These are phyloP conservation scores for Actinostola sp. DNA, from an alignment of 92 coral and sea anemone species.

Conservation along the genomic window DNA sequence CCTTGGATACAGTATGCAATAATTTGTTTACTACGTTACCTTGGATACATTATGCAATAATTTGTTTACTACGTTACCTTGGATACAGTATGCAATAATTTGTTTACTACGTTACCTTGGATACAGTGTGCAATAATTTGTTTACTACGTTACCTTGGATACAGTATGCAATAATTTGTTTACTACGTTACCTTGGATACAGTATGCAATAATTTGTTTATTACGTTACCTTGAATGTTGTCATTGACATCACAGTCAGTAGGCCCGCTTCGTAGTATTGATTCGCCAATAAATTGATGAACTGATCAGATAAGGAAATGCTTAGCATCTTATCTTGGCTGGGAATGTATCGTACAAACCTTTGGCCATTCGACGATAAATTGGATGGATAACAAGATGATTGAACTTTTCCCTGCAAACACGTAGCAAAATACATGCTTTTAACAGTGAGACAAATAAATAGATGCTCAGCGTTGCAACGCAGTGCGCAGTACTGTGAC, in stretches of 20 bases:
- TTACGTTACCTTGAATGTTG: neutral
- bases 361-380: neutral
- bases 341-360: neutral
- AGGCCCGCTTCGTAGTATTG: slow-evolving; percentile 1
- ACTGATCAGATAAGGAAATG: slow-evolving; percentile 17
- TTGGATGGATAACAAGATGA: neutral
- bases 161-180: neutral
- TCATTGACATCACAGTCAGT: neutral
- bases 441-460: no score
- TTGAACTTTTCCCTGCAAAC: neutral
- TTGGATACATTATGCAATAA: neutral
- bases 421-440: no score
- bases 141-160: neutral
- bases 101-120: neutral
- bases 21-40: neutral
- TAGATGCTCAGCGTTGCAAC: no score
- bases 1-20: neutral
- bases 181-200: neutral
- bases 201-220: neutral
- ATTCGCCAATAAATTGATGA: slow-evolving; percentile 11
- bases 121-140: neutral
- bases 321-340: slow-evolving; percentile 17
- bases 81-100: neutral
- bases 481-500: neutral
- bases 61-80: neutral